phyloP scores from a whole-genome alignment of 1,140 invertebrate genomes.

The Trigoniulus corallinus region DNA sequence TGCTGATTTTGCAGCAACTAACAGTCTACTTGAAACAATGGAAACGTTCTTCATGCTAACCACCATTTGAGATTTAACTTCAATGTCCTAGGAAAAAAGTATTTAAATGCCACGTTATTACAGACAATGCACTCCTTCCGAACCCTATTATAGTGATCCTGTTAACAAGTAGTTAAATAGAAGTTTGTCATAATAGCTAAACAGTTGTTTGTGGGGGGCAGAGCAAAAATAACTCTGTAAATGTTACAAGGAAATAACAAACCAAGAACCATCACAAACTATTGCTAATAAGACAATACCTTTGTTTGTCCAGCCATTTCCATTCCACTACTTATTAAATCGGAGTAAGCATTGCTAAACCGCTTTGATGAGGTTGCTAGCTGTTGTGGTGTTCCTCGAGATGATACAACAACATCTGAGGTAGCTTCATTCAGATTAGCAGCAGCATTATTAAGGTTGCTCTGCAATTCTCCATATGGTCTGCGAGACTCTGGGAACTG shows the following conservation, averaged over 20 bases:
- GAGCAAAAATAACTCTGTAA: no score
- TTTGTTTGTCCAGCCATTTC: constrained; percentile 64
- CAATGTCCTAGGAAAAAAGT: constrained; percentile 34
- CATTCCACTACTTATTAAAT: constrained; percentile 54
- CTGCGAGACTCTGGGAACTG: constrained; percentile 48
- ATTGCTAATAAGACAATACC: no score
- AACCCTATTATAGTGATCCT: no score
- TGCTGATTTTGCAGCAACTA: constrained; percentile 72
- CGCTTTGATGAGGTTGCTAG: constrained; percentile 53
- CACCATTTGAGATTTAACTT: constrained; percentile 58
- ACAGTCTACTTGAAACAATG: constrained; percentile 66
- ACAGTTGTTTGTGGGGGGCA: no score
- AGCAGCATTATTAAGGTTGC: constrained; percentile 63
- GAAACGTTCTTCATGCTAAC: constrained; percentile 72
- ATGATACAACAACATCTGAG: constrained; percentile 53
- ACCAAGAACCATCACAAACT: no score
- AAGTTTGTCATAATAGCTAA: no score
- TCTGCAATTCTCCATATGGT: constrained; percentile 66
- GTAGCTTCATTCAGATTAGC: constrained; percentile 63
- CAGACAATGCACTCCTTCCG: no score
- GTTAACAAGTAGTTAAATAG: no score
- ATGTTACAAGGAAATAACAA: no score
- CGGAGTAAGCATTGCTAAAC: constrained; percentile 58
- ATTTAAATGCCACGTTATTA: constrained; percentile 7
- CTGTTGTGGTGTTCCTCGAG: constrained; percentile 42